Evolutionary conservation across 2,888 invertebrate species (phyloP).

Genomic region (Eristalinus sepulchralis): DNA sequence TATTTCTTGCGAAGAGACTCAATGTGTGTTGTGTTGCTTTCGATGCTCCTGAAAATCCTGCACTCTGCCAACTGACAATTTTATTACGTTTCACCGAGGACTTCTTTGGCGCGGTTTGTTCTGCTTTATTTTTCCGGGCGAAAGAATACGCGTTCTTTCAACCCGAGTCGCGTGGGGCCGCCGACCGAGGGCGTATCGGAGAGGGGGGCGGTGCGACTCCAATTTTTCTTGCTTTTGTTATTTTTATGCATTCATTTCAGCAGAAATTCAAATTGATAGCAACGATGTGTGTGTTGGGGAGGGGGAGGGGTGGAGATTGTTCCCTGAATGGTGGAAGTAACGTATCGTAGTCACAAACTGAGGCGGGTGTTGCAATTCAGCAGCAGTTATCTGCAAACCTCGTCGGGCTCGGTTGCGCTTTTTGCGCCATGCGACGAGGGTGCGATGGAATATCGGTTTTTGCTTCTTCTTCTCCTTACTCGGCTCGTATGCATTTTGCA

Average conservation of each 20-base stretch:
- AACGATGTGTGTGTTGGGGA: not conserved
- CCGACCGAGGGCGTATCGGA: not conserved
- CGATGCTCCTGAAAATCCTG: slow-evolving; percentile 27
- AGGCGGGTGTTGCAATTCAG: slow-evolving; percentile 44
- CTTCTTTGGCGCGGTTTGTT: slow-evolving; percentile 15
- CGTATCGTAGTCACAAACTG: not conserved
- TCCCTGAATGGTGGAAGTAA: too few relatives aligned
- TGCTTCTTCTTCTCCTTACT: not conserved
- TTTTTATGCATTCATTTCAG: slow-evolving; percentile 56
- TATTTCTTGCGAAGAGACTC: slow-evolving; percentile 45
- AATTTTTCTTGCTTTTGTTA: slow-evolving; percentile 45
- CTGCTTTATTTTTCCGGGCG: not conserved
- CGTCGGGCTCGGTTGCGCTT: not conserved
- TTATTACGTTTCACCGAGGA: slow-evolving; percentile 48
- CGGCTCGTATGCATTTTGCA: slow-evolving; percentile 39
- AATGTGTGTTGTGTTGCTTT: slow-evolving; percentile 21
- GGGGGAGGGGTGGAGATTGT: not conserved
- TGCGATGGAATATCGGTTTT: slow-evolving; percentile 18
- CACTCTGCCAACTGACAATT: slow-evolving; percentile 57
- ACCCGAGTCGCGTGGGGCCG: not conserved
- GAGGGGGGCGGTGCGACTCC: not conserved
- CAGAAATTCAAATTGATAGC: slow-evolving; percentile 57
- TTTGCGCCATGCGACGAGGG: not conserved
- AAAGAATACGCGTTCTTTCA: slow-evolving; percentile 2
- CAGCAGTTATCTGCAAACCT: slow-evolving; percentile 55